Percentiles rank a stretch among this genome's conserved stretches.
Evolutionary conservation across 92 coral and sea anemone genomes (phyloP).

Genomic region (Parazoanthus swiftii): DNA sequence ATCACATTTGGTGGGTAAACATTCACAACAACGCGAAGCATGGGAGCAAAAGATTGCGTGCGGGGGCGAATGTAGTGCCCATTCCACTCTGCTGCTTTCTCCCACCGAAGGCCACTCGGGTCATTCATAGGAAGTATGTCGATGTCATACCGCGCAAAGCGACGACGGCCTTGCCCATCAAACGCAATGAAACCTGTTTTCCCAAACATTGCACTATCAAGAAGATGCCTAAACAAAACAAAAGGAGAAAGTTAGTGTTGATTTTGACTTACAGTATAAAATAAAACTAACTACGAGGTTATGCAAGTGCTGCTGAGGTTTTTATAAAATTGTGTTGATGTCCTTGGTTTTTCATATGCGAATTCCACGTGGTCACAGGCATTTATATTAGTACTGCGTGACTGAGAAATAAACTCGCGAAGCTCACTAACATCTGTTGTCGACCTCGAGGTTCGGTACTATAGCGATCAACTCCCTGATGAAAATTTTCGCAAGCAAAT

Average conservation of each 20-base stretch:
- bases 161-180: constrained; percentile 62
- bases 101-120: constrained; percentile 34
- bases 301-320: neutral
- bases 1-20: constrained; percentile 82
- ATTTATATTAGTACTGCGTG: no score
- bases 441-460: no score
- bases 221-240: constrained; percentile 49
- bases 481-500: no score
- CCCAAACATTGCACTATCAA: constrained; percentile 49
- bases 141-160: constrained; percentile 51
- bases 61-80: constrained; percentile 37
- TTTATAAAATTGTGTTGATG: no score
- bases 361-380: no score
- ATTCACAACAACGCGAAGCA: constrained; percentile 63
- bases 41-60: constrained; percentile 27
- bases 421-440: no score
- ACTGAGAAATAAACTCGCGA: no score
- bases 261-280: neutral
- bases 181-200: constrained; percentile 63
- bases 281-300: neutral
- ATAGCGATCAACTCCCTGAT: no score
- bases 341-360: no score
- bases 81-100: constrained; percentile 57
- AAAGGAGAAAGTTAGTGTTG: neutral
- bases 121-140: constrained; percentile 33